Evolutionary conservation across 2,888 invertebrate species (phyloP).

Genomic region (Thecophora atra): DNA sequence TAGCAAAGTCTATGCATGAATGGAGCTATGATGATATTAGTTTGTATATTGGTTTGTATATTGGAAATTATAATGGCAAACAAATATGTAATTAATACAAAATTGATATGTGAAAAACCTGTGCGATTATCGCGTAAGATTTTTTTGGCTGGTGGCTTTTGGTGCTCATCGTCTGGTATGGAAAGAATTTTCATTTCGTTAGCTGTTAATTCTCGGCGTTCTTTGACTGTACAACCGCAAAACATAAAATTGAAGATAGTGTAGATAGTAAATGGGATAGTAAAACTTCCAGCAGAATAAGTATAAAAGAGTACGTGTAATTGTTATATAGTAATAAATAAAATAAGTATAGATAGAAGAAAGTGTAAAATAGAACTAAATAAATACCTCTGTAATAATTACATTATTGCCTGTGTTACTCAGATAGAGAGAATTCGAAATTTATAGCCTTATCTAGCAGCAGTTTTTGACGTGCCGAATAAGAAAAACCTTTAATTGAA

Average conservation of each 20-base stretch:
- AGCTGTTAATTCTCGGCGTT: constrained; percentile 73
- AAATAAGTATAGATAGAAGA: background rate
- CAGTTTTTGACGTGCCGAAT: background rate
- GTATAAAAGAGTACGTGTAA: background rate
- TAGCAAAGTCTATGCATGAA: too few relatives aligned
- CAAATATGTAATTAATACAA: background rate
- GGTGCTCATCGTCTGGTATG: constrained; percentile 69
- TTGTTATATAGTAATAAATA: background rate
- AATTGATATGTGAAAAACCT: constrained; percentile 67
- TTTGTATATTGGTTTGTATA: too few relatives aligned
- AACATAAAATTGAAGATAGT: constrained; percentile 5
- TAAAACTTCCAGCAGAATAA: constrained; percentile 13
- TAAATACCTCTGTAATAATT: too few relatives aligned
- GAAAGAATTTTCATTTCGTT: constrained; percentile 72
- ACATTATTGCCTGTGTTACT: too few relatives aligned
- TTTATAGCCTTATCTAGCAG: too few relatives aligned
- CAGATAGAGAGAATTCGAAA: too few relatives aligned
- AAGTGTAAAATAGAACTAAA: too few relatives aligned
- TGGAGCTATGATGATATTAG: too few relatives aligned
- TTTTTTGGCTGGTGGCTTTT: constrained; percentile 68
- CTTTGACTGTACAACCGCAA: constrained; percentile 55
- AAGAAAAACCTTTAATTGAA: background rate
- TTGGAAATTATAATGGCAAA: background rate
- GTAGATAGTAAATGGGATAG: constrained; percentile 9
- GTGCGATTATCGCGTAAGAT: constrained; percentile 72